Evolutionary conservation across 30 jellyfish, hydroid and myxozoan genomes (phyloP).

Genomic region (Aurelia coerulea): DNA sequence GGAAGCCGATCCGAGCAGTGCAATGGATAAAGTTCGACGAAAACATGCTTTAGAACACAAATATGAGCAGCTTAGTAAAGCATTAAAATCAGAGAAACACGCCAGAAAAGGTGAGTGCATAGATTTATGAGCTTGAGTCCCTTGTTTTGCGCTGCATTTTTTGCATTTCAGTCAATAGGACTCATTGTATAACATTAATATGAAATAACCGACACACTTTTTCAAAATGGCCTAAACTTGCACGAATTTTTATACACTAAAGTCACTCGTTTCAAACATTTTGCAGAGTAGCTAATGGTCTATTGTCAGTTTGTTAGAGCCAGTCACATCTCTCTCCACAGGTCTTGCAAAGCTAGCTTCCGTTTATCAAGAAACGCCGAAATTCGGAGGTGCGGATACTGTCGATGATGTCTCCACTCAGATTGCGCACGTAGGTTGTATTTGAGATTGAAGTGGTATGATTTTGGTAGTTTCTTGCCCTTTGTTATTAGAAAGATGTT

Average conservation of each 20-base stretch:
- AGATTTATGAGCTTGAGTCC: too few species aligned
- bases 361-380: constrained; percentile 98
- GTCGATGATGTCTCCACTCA: constrained; percentile 81
- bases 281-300: too few species aligned
- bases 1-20: constrained; percentile 86
- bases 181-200: too few species aligned
- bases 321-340: neutral
- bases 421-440: constrained; percentile 75
- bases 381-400: constrained; percentile 71
- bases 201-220: too few species aligned
- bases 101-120: constrained; percentile 76
- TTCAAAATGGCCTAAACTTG: too few species aligned
- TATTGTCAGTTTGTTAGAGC: too few species aligned
- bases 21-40: constrained; percentile 84
- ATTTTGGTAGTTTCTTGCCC: neutral
- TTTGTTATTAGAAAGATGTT: neutral
- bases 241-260: too few species aligned
- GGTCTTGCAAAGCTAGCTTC: constrained; percentile 90
- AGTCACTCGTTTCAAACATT: too few species aligned
- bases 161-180: too few species aligned
- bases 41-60: constrained; percentile 88
- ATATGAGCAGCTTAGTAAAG: constrained; percentile 36
- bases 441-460: neutral
- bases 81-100: constrained; percentile 74
- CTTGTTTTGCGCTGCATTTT: too few species aligned